These are phyloP conservation scores for Theristicus caerulescens DNA, from an alignment of 2,113 vertebrate genomes.

Conservation along the genomic window DNA sequence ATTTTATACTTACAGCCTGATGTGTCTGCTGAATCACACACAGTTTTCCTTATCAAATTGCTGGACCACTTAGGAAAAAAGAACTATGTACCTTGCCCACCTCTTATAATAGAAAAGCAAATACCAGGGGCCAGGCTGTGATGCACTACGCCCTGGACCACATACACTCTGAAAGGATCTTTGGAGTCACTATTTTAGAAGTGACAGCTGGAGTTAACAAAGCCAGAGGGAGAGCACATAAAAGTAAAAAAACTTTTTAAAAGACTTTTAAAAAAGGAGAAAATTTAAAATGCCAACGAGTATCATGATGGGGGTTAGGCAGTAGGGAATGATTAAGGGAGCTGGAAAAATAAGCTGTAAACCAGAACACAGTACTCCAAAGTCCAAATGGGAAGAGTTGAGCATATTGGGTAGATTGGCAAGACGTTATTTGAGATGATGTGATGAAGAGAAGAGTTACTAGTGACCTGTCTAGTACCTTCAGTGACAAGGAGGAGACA, in stretches of 20 bases:
- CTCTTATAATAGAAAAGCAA: not conserved
- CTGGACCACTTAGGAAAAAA: not conserved
- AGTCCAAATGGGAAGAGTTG: not conserved
- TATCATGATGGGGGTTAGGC: not conserved
- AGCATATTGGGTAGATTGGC: not conserved
- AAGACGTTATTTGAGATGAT: not conserved
- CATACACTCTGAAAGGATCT: not conserved
- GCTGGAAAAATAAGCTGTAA: not conserved
- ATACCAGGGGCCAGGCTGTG: not conserved
- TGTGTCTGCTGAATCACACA: slow-evolving; percentile 26
- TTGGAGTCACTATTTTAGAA: not conserved
- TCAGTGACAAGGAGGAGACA: not conserved
- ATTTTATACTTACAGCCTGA: slow-evolving; percentile 26
- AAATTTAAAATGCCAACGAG: not conserved
- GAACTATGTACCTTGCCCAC: not conserved
- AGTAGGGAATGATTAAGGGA: not conserved
- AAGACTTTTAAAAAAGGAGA: not conserved
- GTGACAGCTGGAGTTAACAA: not conserved
- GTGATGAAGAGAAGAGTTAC: not conserved
- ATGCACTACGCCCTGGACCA: not conserved
- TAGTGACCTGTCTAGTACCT: not conserved
- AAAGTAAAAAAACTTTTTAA: not conserved
- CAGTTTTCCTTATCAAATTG: not conserved
- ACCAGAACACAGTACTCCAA: not conserved
- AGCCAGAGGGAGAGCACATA: not conserved